Conservation (phyloP, 2,113 vertebrate genomes). For the Willisornis vidua region DNA sequence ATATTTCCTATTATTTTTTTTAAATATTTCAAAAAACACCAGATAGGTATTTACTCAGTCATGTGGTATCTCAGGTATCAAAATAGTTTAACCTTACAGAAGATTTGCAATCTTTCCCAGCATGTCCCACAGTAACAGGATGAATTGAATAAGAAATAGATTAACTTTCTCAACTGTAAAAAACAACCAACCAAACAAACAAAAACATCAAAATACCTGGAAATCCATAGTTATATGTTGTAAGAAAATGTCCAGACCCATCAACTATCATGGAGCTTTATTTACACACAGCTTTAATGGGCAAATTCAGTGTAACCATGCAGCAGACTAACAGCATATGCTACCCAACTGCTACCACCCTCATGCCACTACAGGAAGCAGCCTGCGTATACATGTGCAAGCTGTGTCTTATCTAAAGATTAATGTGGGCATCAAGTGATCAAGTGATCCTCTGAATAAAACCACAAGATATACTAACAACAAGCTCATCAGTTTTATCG, state of each 20-base stretch:
- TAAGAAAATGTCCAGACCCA: conserved; percentile 18
- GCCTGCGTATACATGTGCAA: neutral
- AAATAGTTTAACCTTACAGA: neutral
- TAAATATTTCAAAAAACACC: neutral
- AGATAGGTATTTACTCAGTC: neutral
- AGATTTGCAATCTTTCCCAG: neutral
- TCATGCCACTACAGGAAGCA: neutral
- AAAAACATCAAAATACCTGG: conserved; percentile 30
- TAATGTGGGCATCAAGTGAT: neutral
- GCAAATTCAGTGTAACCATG: conserved; percentile 4
- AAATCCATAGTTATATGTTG: neutral
- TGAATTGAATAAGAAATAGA: neutral
- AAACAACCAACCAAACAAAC: neutral
- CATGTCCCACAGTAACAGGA: neutral
- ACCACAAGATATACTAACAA: neutral
- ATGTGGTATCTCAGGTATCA: neutral
- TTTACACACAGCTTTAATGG: conserved; percentile 29
- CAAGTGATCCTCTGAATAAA: neutral
- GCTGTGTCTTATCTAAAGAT: conserved; percentile 8
- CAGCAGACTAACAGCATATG: conserved; percentile 54
- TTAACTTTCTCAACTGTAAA: neutral
- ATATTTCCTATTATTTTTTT: neutral
- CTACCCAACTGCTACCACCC: neutral
- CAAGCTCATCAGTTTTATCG: neutral
- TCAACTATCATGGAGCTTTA: conserved; percentile 24